These are phyloP conservation scores for Drosophila melanica DNA, from an alignment of 1,140 invertebrate genomes.

Conservation along the genomic window DNA sequence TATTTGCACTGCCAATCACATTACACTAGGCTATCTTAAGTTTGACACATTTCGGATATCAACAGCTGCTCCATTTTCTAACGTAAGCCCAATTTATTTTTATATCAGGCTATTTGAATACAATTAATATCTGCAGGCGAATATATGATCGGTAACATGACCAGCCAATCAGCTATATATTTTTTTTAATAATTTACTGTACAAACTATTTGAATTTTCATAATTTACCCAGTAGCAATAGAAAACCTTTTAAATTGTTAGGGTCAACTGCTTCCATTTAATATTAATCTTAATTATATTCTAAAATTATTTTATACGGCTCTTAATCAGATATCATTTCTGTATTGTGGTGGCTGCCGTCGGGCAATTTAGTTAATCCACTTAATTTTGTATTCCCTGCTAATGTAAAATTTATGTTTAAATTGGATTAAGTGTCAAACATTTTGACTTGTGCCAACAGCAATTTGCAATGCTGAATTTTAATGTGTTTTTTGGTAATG, in stretches of 20 bases:
- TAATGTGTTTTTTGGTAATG: constrained; percentile 76
- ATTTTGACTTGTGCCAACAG: constrained; percentile 75
- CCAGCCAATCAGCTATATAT: neutral
- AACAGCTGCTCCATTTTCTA: constrained; percentile 11
- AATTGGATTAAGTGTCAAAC: constrained; percentile 79
- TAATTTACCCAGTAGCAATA: neutral
- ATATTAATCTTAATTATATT: neutral
- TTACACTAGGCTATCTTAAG: constrained; percentile 19
- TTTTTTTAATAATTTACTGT: neutral
- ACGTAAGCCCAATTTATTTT: neutral
- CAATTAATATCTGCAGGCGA: neutral
- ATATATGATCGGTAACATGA: neutral
- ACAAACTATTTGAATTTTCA: neutral
- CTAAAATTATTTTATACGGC: neutral
- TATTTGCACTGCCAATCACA: constrained; percentile 23
- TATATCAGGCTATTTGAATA: neutral
- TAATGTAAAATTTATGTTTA: constrained; percentile 76
- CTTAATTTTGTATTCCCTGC: constrained; percentile 45
- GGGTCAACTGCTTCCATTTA: neutral
- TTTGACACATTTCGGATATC: constrained; percentile 5
- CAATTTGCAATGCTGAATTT: constrained; percentile 71
- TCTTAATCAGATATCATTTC: constrained; percentile 7
- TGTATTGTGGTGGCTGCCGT: neutral
- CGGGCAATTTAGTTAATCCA: constrained; percentile 25
- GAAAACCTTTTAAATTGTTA: neutral